Percentiles rank a stretch among this genome's conserved stretches.
Evolutionary conservation across 2,113 vertebrate genomes (phyloP).

Genomic region (Silurus asotus): DNA sequence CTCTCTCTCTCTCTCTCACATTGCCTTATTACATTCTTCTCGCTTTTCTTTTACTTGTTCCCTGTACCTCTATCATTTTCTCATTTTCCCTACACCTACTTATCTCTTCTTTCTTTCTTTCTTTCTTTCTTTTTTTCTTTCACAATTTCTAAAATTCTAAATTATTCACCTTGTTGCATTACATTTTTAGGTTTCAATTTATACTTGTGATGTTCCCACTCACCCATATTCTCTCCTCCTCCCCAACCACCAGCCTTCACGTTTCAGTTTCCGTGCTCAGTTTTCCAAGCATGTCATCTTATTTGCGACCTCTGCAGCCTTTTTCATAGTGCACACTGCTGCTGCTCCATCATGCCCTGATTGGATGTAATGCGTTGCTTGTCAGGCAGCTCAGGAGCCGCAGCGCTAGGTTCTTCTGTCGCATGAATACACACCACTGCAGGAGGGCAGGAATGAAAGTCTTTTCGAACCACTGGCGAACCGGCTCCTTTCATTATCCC

Average conservation of each 20-base stretch:
- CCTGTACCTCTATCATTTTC: not conserved
- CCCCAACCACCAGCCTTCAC: not conserved
- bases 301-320: slow-evolving; percentile 38
- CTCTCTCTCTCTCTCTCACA: not conserved
- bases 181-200: not conserved
- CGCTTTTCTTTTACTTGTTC: not conserved
- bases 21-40: not conserved
- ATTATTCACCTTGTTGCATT: not conserved
- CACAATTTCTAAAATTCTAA: not conserved
- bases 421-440: slow-evolving; percentile 40
- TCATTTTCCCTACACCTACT: not conserved
- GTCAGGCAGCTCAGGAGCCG: slow-evolving; percentile 41
- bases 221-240: not conserved
- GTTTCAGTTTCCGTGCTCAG: slow-evolving; percentile 23
- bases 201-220: not conserved
- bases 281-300: slow-evolving; percentile 42
- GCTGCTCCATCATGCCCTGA: slow-evolving; percentile 48
- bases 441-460: slow-evolving; percentile 43
- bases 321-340: slow-evolving; percentile 13
- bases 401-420: slow-evolving; percentile 28
- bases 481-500: slow-evolving; percentile 52
- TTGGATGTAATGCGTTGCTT: slow-evolving; percentile 50
- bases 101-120: not conserved
- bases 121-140: not conserved
- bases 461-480: slow-evolving; percentile 49